Percentiles rank a stretch among this genome's conserved stretches.
phyloP scores from a whole-genome alignment of 1,140 invertebrate species.

The Tetramorium alpestre region DNA sequence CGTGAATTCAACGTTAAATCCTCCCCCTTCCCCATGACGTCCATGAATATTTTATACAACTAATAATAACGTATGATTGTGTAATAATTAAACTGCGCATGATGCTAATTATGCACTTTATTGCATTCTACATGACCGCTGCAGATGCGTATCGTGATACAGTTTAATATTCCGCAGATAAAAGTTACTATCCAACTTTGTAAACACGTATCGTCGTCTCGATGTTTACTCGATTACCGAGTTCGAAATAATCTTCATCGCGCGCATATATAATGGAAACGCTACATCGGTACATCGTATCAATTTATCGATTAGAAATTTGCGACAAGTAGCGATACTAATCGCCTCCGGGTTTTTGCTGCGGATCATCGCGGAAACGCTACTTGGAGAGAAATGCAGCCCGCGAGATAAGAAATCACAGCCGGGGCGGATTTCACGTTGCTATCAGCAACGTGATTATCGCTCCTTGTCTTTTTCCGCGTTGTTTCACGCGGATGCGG shows the following conservation, averaged over 20 bases:
- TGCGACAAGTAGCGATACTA: not conserved
- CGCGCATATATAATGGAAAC: not conserved
- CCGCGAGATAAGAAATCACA: conserved; percentile 13
- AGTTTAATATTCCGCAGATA: not conserved
- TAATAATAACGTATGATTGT: conserved; percentile 24
- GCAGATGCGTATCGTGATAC: not conserved
- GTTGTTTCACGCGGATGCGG: conserved; percentile 6
- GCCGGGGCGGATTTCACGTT: not conserved
- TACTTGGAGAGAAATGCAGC: not conserved
- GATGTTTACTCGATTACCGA: not conserved
- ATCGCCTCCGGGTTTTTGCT: not conserved
- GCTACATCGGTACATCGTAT: not conserved
- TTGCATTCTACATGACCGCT: not conserved
- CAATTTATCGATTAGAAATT: conserved; percentile 26
- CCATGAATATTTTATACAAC: conserved; percentile 17
- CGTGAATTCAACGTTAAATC: conserved; percentile 11
- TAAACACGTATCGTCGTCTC: not conserved
- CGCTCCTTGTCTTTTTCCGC: conserved; percentile 26
- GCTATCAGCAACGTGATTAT: conserved; percentile 25
- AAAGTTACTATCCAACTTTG: not conserved
- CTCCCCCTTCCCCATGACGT: no score
- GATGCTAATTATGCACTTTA: conserved; percentile 18
- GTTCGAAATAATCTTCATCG: not conserved
- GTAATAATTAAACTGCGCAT: conserved; percentile 11
- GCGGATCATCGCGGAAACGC: no score